A percentile compares a stretch with the other conserved stretches of the same genome.
Evolutionary conservation across 2,113 vertebrate species (phyloP).

Genomic region (Apodemus sylvaticus): DNA sequence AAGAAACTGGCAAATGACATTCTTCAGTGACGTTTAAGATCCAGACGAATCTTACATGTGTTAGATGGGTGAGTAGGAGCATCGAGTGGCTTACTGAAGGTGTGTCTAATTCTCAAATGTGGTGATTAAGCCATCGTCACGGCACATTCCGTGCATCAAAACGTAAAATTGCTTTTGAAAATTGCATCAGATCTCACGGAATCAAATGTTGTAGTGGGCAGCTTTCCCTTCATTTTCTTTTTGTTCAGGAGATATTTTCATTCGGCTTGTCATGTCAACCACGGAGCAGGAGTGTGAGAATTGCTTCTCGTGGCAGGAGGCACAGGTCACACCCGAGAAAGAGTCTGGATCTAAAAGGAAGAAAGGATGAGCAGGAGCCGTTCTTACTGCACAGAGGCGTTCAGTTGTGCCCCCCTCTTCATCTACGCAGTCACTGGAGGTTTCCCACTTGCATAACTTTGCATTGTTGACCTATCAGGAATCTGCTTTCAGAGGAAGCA

Average conservation of each 20-base stretch:
- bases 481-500: conserved; percentile 21
- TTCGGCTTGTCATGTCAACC: conserved; percentile 13
- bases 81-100: conserved; percentile 16
- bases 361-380: conserved; percentile 10
- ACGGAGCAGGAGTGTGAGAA: conserved; percentile 30
- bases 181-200: neutral
- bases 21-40: conserved; percentile 26
- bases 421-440: conserved; percentile 35
- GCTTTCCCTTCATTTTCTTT: conserved; percentile 1
- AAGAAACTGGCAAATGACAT: conserved; percentile 31
- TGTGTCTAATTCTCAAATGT: conserved; percentile 41
- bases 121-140: neutral
- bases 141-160: neutral
- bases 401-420: conserved; percentile 22
- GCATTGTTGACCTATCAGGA: neutral
- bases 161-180: conserved; percentile 30
- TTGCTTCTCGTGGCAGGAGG: conserved; percentile 49
- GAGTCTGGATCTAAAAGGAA: conserved; percentile 49
- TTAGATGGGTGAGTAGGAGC: neutral
- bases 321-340: conserved; percentile 42
- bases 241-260: conserved; percentile 48
- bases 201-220: neutral
- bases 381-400: conserved; percentile 30
- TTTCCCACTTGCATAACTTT: conserved; percentile 46
- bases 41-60: neutral